Evolutionary conservation across 2,113 vertebrate species (phyloP).

Genomic region (Tragelaphus scriptus): DNA sequence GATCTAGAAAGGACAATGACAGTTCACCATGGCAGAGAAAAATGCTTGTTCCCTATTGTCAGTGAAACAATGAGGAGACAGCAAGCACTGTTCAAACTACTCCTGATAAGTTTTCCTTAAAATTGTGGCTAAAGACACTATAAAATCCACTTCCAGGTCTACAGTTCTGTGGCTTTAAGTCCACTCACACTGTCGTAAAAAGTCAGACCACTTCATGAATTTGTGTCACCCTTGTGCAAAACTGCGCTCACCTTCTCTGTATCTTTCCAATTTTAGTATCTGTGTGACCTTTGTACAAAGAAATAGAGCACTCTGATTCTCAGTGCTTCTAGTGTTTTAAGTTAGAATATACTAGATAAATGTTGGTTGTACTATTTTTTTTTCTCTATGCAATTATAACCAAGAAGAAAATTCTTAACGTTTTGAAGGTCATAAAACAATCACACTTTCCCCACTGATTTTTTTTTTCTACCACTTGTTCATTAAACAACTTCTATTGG

Average conservation of each 20-base stretch:
- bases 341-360: not conserved
- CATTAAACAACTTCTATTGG: not conserved
- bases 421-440: not conserved
- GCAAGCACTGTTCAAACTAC: not conserved
- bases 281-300: not conserved
- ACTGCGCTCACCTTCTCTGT: not conserved
- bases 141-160: not conserved
- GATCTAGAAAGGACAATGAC: not conserved
- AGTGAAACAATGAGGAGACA: not conserved
- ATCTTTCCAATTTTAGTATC: not conserved
- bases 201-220: not conserved
- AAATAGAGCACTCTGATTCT: not conserved
- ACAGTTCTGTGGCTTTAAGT: not conserved
- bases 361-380: not conserved
- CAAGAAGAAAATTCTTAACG: not conserved
- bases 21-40: not conserved
- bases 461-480: not conserved
- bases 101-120: not conserved
- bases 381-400: not conserved
- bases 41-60: not conserved
- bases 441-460: not conserved
- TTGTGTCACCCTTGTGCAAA: not conserved
- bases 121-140: not conserved
- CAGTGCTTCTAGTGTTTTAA: not conserved
- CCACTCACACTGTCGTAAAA: not conserved